These are phyloP conservation scores for Ptiloglossa arizonensis DNA, from an alignment of 1,140 invertebrate species.

Conservation along the genomic window DNA sequence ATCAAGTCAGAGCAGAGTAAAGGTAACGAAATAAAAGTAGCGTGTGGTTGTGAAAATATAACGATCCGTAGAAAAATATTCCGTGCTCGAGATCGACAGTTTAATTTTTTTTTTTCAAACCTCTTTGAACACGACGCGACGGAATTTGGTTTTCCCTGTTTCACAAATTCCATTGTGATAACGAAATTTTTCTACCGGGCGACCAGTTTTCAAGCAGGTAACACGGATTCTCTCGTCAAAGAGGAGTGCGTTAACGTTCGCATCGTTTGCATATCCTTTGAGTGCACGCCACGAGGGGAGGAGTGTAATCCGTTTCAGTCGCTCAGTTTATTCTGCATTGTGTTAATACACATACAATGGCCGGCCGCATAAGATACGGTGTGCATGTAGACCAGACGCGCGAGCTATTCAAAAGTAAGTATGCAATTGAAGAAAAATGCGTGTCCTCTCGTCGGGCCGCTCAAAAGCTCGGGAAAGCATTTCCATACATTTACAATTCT, in stretches of 20 bases:
- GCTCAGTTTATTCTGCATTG: slow-evolving; percentile 51
- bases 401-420: slow-evolving; percentile 47
- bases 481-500: slow-evolving; percentile 68
- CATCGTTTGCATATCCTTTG: slow-evolving; percentile 40
- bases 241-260: not conserved
- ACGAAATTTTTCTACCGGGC: not conserved
- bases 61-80: too few relatives aligned
- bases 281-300: slow-evolving; percentile 6
- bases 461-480: slow-evolving; percentile 60
- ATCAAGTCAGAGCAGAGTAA: too few relatives aligned
- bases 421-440: slow-evolving; percentile 52
- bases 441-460: slow-evolving; percentile 26
- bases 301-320: slow-evolving; percentile 43
- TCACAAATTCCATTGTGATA: too few relatives aligned
- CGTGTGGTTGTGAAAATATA: too few relatives aligned
- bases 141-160: too few relatives aligned
- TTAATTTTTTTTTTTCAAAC: too few relatives aligned
- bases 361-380: slow-evolving; percentile 28
- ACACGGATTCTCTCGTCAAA: slow-evolving; percentile 13
- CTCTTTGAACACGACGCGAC: too few relatives aligned
- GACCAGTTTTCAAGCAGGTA: not conserved
- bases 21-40: too few relatives aligned
- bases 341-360: slow-evolving; percentile 48
- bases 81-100: too few relatives aligned
- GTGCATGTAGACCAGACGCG: slow-evolving; percentile 25